Conservation (phyloP, 2,797 vertebrate genomes). For the Gorsachius magnificus region DNA sequence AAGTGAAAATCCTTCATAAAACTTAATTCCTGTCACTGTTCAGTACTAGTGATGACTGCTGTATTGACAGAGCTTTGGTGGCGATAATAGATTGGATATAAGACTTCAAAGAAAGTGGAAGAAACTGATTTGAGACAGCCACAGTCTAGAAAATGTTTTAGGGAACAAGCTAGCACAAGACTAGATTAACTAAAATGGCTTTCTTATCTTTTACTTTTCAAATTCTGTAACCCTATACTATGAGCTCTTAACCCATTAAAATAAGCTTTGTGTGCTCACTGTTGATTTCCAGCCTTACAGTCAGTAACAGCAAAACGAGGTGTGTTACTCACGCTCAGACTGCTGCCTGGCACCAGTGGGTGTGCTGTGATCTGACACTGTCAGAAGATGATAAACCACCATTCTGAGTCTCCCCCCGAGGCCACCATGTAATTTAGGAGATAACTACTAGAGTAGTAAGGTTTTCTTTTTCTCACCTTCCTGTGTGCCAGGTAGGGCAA, state of each 20-base stretch:
- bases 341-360: not conserved
- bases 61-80: not conserved
- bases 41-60: not conserved
- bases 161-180: not conserved
- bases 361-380: not conserved
- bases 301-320: not conserved
- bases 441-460: not conserved
- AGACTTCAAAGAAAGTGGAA: not conserved
- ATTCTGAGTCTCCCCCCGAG: not conserved
- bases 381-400: not conserved
- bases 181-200: not conserved
- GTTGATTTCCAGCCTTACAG: not conserved
- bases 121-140: not conserved
- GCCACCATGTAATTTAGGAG: not conserved
- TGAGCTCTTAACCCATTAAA: not conserved
- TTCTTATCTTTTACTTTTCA: not conserved
- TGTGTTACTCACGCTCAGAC: not conserved
- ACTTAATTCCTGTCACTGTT: not conserved
- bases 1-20: not conserved
- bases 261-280: not conserved
- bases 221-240: not conserved
- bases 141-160: not conserved
- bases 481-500: not conserved
- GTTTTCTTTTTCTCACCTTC: not conserved
- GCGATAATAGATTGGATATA: not conserved